A percentile compares a stretch with the other conserved stretches of the same genome.
phyloP scores from a whole-genome alignment of 2,113 vertebrate species.

The Sapayoa aenigma region DNA sequence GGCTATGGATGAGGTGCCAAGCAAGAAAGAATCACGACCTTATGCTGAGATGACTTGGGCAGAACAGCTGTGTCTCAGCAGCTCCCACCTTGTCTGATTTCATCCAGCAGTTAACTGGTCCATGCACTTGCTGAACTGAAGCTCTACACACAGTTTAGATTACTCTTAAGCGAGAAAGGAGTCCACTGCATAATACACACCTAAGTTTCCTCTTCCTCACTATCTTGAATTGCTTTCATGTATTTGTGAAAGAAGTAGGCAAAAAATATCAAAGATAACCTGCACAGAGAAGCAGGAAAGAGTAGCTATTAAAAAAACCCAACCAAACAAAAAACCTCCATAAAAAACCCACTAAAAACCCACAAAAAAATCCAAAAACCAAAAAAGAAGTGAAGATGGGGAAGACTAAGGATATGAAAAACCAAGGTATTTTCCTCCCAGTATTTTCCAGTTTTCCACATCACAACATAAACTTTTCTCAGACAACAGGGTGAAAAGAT shows the following conservation, averaged over 20 bases:
- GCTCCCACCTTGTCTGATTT: background rate
- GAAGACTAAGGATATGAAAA: background rate
- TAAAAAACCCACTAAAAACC: no score
- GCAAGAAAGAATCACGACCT: background rate
- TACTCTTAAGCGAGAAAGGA: background rate
- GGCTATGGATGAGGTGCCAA: background rate
- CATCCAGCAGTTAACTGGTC: background rate
- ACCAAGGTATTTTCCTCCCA: rapidly evolving
- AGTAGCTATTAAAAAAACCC: background rate
- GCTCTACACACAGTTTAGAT: background rate
- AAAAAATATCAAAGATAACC: background rate
- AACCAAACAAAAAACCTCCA: no score
- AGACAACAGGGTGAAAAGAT: background rate
- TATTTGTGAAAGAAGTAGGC: background rate
- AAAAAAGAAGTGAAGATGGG: background rate
- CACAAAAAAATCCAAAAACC: no score
- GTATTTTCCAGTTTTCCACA: background rate
- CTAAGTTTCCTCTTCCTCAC: background rate
- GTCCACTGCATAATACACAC: no score
- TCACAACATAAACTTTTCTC: background rate
- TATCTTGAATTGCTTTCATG: background rate
- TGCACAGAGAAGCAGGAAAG: background rate
- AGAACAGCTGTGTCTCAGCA: background rate
- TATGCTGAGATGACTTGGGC: background rate
- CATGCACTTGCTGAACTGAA: background rate